Conservation (phyloP, 2,113 vertebrate genomes). For the Odobenus rosmarus region DNA sequence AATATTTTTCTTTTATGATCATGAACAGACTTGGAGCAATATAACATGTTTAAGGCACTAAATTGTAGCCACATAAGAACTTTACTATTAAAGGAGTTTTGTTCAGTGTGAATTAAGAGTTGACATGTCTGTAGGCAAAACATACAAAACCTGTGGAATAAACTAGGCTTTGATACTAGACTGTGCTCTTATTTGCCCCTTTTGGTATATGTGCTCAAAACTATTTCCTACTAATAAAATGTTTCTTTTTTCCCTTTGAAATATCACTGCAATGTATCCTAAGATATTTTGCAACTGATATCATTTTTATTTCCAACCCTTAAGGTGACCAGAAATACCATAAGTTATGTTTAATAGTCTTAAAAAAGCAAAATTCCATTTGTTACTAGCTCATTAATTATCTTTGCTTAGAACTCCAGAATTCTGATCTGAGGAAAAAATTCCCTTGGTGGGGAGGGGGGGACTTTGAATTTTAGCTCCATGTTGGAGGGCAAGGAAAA, state of each 20-base stretch:
- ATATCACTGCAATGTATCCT: neutral
- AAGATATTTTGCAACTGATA: constrained; percentile 50
- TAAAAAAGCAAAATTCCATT: constrained; percentile 61
- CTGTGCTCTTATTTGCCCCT: neutral
- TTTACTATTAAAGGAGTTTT: constrained; percentile 43
- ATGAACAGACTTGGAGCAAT: constrained; percentile 55
- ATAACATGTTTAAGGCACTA: neutral
- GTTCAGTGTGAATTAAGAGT: constrained; percentile 30
- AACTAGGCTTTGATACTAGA: neutral
- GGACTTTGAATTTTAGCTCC: constrained; percentile 38
- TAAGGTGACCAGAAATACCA: constrained; percentile 21
- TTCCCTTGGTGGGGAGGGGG: neutral
- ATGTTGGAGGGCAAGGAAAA: constrained; percentile 16
- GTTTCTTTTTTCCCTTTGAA: constrained; percentile 35
- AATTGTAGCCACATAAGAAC: neutral
- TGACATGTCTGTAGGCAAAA: neutral
- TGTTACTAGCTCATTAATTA: constrained; percentile 52
- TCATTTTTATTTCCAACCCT: constrained; percentile 33
- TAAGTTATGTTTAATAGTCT: constrained; percentile 49
- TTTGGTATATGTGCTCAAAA: neutral
- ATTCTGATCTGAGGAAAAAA: constrained; percentile 24
- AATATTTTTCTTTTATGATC: constrained; percentile 55
- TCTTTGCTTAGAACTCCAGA: constrained; percentile 23
- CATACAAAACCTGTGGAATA: neutral
- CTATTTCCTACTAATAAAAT: neutral